Conservation (phyloP, 1,140 invertebrate genomes). For the Paraescarpia echinospica region DNA sequence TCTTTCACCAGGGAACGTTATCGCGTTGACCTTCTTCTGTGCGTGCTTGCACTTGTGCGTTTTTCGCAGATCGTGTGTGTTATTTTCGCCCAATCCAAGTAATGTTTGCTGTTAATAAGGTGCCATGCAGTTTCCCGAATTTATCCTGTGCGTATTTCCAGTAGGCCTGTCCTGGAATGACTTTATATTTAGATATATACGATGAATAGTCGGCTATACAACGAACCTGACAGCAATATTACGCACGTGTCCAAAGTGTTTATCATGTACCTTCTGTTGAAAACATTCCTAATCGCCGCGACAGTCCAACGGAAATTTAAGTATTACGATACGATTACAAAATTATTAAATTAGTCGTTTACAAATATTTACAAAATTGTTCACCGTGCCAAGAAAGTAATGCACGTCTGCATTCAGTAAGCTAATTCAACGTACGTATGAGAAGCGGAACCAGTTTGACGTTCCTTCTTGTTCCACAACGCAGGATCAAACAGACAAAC, state of each 20-base stretch:
- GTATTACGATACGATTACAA: too few relatives aligned
- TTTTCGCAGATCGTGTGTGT: neutral
- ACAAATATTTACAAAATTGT: neutral
- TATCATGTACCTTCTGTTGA: too few relatives aligned
- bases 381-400: neutral
- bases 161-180: too few relatives aligned
- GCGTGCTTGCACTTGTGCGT: neutral
- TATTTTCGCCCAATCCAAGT: neutral
- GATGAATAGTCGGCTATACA: too few relatives aligned
- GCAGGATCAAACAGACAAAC: neutral
- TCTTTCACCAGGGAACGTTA: neutral
- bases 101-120: neutral
- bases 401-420: neutral
- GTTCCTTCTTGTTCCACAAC: neutral
- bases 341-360: neutral
- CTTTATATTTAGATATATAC: too few relatives aligned
- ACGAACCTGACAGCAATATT: too few relatives aligned
- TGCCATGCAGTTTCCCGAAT: neutral
- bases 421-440: neutral
- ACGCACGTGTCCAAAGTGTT: too few relatives aligned
- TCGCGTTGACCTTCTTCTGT: neutral
- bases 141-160: neutral
- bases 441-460: neutral
- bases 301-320: too few relatives aligned
- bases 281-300: too few relatives aligned